These are phyloP conservation scores for Festucalex cinctus DNA, from an alignment of 2,113 vertebrate species.

Conservation along the genomic window DNA sequence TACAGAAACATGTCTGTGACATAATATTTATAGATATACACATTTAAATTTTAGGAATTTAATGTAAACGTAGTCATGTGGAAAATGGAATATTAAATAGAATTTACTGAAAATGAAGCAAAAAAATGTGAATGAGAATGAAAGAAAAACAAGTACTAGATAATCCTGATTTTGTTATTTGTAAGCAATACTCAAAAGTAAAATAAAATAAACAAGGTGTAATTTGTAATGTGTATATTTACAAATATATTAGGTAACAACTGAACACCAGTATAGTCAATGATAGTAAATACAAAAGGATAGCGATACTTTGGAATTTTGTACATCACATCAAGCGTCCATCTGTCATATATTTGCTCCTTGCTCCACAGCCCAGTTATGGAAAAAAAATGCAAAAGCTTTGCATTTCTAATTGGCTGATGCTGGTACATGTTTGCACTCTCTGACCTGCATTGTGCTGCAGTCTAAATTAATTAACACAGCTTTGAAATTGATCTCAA, in stretches of 20 bases:
- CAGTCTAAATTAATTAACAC: conserved; percentile 72
- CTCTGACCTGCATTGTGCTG: conserved; percentile 70
- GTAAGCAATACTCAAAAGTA: too few relatives aligned
- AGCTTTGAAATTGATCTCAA: conserved; percentile 69
- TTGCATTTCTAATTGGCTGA: conserved; percentile 69
- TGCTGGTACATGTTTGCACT: conserved; percentile 67
- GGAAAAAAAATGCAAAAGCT: conserved; percentile 39
- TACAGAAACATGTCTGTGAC: background rate
- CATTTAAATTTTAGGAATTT: too few relatives aligned
- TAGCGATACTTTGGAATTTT: background rate
- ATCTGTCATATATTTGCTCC: conserved; percentile 43
- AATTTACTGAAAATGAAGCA: too few relatives aligned
- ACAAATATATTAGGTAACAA: too few relatives aligned
- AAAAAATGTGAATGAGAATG: too few relatives aligned
- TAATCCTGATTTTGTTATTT: too few relatives aligned
- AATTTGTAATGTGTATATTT: too few relatives aligned
- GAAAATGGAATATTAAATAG: too few relatives aligned
- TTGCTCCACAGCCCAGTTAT: conserved; percentile 27
- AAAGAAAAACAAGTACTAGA: too few relatives aligned
- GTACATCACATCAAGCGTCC: background rate
- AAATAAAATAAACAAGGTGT: too few relatives aligned
- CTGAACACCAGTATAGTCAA: background rate
- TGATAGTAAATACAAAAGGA: conserved; percentile 20
- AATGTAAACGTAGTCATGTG: too few relatives aligned
- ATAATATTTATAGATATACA: too few relatives aligned